These are phyloP conservation scores for Hydrozoanthus gracilis DNA, from an alignment of 92 coral and sea anemone genomes.

Conservation along the genomic window DNA sequence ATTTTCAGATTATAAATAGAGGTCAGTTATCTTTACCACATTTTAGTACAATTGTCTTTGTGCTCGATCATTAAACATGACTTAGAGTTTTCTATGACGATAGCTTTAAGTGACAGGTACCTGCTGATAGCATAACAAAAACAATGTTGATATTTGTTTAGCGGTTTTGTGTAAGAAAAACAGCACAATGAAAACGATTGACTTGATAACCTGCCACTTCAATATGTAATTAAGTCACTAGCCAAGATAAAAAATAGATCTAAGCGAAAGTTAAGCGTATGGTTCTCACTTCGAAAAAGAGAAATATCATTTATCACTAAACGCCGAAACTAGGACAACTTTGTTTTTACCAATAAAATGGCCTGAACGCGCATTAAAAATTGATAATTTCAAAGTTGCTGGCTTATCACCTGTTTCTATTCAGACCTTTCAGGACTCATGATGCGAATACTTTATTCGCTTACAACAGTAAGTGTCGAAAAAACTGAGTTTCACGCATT, in stretches of 20 bases:
- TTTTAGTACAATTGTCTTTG: background rate
- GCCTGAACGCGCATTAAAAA: constrained; percentile 36
- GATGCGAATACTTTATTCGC: constrained; percentile 1
- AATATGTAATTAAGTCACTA: background rate
- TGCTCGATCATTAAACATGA: background rate
- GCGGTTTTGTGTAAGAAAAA: constrained; percentile 10
- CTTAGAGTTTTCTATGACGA: constrained; percentile 10
- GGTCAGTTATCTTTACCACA: background rate
- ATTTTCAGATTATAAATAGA: background rate
- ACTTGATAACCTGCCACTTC: background rate
- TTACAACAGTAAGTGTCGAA: constrained; percentile 6
- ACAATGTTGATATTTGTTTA: constrained; percentile 12
- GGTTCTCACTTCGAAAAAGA: too few species aligned
- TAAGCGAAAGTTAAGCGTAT: background rate
- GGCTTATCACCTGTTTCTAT: constrained; percentile 12
- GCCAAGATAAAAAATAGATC: background rate
- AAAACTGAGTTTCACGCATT: background rate
- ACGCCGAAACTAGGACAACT: background rate
- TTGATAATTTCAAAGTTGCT: constrained; percentile 29
- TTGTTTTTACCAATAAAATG: constrained; percentile 41
- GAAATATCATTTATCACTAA: too few species aligned
- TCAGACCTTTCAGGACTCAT: constrained; percentile 30
- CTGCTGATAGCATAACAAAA: background rate
- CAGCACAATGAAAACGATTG: background rate
- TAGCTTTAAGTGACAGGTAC: constrained; percentile 21